Evolutionary conservation across 2,888 invertebrate genomes (phyloP).

Genomic region (Adineta ricciae): DNA sequence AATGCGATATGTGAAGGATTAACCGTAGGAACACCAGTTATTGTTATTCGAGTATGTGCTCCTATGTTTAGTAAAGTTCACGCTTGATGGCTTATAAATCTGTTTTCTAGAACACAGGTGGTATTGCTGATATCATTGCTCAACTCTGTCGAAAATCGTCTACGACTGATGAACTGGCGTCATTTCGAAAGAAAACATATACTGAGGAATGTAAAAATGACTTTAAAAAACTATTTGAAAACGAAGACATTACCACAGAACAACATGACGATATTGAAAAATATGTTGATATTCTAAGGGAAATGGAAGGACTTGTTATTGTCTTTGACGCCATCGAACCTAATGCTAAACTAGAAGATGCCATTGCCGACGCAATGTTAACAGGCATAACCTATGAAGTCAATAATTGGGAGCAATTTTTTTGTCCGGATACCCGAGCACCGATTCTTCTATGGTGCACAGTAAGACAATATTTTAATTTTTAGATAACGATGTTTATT

Average conservation of each 20-base stretch:
- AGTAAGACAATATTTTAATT: not conserved
- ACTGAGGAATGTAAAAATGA: not conserved
- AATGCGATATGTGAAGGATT: slow-evolving; percentile 16
- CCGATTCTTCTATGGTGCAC: not conserved
- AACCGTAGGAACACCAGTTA: slow-evolving; percentile 19
- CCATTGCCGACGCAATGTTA: not conserved
- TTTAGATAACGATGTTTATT: too few relatives aligned
- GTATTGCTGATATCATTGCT: not conserved
- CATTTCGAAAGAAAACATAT: not conserved
- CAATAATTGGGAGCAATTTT: not conserved
- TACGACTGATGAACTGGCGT: not conserved
- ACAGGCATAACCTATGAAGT: not conserved
- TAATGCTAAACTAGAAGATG: not conserved
- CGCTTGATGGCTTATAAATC: too few relatives aligned
- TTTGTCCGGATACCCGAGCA: not conserved
- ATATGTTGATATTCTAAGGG: not conserved
- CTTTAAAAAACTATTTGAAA: not conserved
- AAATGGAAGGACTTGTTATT: not conserved
- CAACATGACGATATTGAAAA: not conserved
- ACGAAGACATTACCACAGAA: not conserved
- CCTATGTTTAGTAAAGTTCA: too few relatives aligned
- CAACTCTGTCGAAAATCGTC: not conserved
- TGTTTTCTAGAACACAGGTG: not conserved
- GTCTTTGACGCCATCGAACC: not conserved
- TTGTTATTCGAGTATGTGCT: slow-evolving; percentile 16